Base-by-base conservation (phyloP, 2,888 invertebrate species). In the Oxytorus armatus region DNA sequence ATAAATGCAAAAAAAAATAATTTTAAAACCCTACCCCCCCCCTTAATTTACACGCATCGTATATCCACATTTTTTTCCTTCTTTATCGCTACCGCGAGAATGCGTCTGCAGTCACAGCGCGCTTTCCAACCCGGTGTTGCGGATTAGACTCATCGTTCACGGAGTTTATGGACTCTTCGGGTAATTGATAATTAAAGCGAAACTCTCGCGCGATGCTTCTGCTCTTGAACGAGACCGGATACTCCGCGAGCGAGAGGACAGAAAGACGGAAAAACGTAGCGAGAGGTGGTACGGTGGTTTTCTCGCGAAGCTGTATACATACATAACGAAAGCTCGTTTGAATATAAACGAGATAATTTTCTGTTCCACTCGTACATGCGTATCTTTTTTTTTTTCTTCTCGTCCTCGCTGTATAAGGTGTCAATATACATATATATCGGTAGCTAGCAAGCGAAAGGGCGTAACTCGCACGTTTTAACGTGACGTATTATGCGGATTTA, bases 141-240 rank as follows among this genome's bases (percentile, higher is more conserved):
- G 42, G 29, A 65, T 65, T 59, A 57, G 55, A 16, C 36, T 39
- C 47, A 51, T 51, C 65, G 23, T 42, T 65, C 57, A 23, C 33
- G 66, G n/a, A 59, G 36, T 77, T 77, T 77, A 77, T 72, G 72
- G 44, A 72, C 72, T 51, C 29, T n/a, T 47, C 11, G 77, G n/a
- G 66, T 77, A 77, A 77, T 77, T 77, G 77, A 77, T 77, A 77
- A 72, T 77, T 77, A 77, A 76, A 76, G 4, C 59, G 14, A 36
- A 14, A 21, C 57, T 44, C 10, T 25, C 57, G 33, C 10, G 66
- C 42, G n/a, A n/a, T n/a, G n/a, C n/a, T n/a, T n/a, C n/a, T n/a
- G n/a, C n/a, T n/a, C n/a, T n/a, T n/a, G n/a, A n/a, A n/a, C n/a
- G 33, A 14, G 11, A 16, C 25, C 55, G n/a, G 21, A 53, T 33